Percentiles rank a stretch among this genome's conserved stretches.
Evolutionary conservation across 2,888 invertebrate species (phyloP).

Genomic region (Zhengitettix transpicula): DNA sequence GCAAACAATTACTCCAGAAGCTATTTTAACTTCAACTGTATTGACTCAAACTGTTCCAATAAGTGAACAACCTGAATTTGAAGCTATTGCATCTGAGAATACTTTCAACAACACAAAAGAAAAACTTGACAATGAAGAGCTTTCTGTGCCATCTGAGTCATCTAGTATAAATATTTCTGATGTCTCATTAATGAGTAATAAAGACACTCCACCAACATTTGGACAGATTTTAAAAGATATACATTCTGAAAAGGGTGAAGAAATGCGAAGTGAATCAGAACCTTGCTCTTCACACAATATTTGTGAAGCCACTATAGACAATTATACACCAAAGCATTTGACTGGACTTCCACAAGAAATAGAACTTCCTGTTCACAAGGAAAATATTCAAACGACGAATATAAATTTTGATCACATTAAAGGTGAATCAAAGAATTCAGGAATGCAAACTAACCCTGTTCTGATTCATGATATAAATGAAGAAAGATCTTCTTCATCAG

Average conservation of each 20-base stretch:
- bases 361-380: too few relatives aligned
- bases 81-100: background rate
- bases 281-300: too few relatives aligned
- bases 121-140: background rate
- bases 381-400: too few relatives aligned
- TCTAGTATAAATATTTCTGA: background rate
- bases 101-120: background rate
- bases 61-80: constrained; percentile 4
- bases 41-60: constrained; percentile 2
- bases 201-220: background rate
- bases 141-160: background rate
- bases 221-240: background rate
- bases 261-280: too few relatives aligned
- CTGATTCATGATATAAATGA: constrained; percentile 28
- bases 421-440: background rate
- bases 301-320: too few relatives aligned
- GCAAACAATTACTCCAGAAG: constrained; percentile 6
- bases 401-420: too few relatives aligned
- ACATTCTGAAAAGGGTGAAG: background rate
- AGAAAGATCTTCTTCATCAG: constrained; percentile 15
- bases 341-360: too few relatives aligned
- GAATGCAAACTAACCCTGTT: constrained; percentile 43
- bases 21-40: background rate
- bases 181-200: background rate
- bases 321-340: too few relatives aligned